phyloP scores from a whole-genome alignment of 2,797 vertebrate genomes.

The Intellagama lesueurii region DNA sequence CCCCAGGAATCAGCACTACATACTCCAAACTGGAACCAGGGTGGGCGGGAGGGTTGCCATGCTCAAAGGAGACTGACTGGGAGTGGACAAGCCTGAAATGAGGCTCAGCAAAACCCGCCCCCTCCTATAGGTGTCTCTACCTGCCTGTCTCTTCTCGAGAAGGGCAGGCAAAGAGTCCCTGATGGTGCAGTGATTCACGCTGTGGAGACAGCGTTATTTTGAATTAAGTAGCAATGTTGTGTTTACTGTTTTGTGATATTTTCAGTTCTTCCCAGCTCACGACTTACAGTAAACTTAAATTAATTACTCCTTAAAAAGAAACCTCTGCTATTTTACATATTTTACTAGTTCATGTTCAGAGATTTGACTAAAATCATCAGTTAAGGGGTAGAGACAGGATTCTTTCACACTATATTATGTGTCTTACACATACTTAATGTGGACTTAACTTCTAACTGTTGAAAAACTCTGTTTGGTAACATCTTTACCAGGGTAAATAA shows the following conservation, averaged over 20 bases:
- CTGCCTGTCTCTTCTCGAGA: no score
- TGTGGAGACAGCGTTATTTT: neutral
- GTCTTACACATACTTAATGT: neutral
- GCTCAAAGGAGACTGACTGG: no score
- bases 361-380: constrained; percentile 67
- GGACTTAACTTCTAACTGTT: neutral
- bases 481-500: neutral
- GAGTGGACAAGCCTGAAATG: no score
- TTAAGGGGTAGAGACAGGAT: constrained; percentile 50
- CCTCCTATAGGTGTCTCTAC: no score
- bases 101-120: no score
- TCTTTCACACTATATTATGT: constrained; percentile 41
- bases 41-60: no score
- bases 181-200: no score
- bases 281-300: constrained; percentile 69
- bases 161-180: no score
- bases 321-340: constrained; percentile 61
- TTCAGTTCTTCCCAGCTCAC: constrained; percentile 52
- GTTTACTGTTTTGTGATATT: constrained; percentile 58
- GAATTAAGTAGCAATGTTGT: constrained; percentile 22
- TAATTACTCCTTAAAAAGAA: constrained; percentile 66
- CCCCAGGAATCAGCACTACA: no score
- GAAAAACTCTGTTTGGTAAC: neutral
- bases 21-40: no score
- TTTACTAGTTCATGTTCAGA: constrained; percentile 61